Conservation (phyloP, 2,113 vertebrate genomes). For the Cisticola juncidis region DNA sequence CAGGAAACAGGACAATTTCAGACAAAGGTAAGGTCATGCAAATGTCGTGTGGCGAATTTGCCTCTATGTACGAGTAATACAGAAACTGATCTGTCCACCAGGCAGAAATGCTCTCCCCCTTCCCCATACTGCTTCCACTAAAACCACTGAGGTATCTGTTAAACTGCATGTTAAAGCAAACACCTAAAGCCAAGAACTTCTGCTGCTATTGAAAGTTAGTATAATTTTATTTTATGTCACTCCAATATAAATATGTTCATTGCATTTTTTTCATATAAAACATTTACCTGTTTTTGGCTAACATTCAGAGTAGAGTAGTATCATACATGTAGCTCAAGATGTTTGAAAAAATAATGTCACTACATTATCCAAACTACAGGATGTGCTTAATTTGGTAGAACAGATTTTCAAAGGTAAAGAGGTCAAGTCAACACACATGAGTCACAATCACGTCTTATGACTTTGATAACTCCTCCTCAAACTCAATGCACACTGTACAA, state of each 20-base stretch:
- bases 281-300: not conserved
- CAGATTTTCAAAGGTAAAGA: constrained; percentile 28
- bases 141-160: not conserved
- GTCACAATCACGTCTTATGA: not conserved
- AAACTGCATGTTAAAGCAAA: not conserved
- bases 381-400: not conserved
- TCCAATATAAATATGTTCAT: not conserved
- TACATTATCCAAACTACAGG: not conserved
- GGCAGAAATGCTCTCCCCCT: not conserved
- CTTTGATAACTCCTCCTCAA: not conserved
- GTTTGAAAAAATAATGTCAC: not conserved
- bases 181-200: not conserved
- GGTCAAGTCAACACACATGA: not conserved
- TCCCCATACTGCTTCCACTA: not conserved
- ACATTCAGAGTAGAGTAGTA: not conserved
- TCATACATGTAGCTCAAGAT: not conserved
- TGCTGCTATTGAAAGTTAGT: not conserved
- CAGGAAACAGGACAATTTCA: not conserved
- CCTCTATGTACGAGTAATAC: not conserved
- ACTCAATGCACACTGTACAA: not conserved
- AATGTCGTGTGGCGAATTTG: not conserved
- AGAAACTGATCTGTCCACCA: not conserved
- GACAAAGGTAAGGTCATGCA: not conserved
- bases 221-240: not conserved
- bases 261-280: not conserved